Base-by-base conservation (phyloP, 2,113 vertebrate genomes). In the Andinoacara biseriatus region DNA sequence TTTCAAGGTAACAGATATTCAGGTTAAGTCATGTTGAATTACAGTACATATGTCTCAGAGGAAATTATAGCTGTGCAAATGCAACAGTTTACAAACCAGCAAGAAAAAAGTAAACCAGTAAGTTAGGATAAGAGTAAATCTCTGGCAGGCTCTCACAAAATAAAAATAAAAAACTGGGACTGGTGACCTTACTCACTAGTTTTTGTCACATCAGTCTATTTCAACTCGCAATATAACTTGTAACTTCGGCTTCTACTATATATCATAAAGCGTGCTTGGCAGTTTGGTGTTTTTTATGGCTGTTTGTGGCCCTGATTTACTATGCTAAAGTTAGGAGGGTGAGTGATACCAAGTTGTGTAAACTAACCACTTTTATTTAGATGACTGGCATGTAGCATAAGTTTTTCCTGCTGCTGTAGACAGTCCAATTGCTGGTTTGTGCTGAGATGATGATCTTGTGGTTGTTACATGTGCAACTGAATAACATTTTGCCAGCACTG, bases 391-490 rank as follows among this genome's bases (percentile, higher is more conserved):
- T 69, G 65, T 49, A 69, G 43, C 65, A 49, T 49, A 49, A 38
- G 65, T 29, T 69, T 69, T 29, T 29, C 17, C 65, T 69, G 26
- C 17, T 29, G 63, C 63, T 69, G 7, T 7, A 49, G 43, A 49
- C 40, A 69, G 43, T 69, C 15, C 65, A 69, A 69, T 29, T 69
- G 24, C 65, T 69, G 65, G 49, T 69, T 69, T 69, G 24, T 69
- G 43, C 4, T 67, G 63, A 29, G 63, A 49, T 29, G 40, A 67
- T 49, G 5, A 26, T 29, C 40, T 49, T 49, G 65, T 49, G 65
- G 43, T 29, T 49, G 24, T 29, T 69, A 69, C 10, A 69, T 69
- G 65, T 69, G 24, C 24, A 17, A 49, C 40, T 69, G 24, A 49
- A 69, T 29, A 29, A 49, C 65, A 20, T 49, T 13, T 69, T 5